Base-by-base conservation (phyloP, 2,797 vertebrate genomes). In the Knipowitschia caucasica region DNA sequence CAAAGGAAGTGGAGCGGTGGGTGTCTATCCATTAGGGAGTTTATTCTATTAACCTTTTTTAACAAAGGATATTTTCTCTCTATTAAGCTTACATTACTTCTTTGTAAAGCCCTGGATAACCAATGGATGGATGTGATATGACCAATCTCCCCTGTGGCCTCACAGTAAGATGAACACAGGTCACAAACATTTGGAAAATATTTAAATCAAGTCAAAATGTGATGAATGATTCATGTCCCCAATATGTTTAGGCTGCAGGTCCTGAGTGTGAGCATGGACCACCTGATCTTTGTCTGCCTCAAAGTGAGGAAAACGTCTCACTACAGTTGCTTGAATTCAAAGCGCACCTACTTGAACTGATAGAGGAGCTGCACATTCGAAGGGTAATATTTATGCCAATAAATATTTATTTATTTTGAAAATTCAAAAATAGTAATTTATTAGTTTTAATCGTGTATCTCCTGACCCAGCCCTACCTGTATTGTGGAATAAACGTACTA, bases 281-380 rank as follows among this genome's bases (percentile, higher is more conserved):
- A 20, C 53, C 75, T 11, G 2, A 39, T 39, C n/a, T 3, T 27
- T 78, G 78, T 57, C 83, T 78, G 62, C 77, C 88, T 15, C 89
- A 92, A 42, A 86, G 89, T 43, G 88, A 44, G 36, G 61, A 87
- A 18, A 70, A 91, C 20, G 67, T 94, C 81, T 91, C 90, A 54
- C 84, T 96, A 17, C 93, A 92, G 33, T 44, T 96, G 45, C 51
- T 96, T 69, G 90, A 95, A 67, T 98, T 97, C 64, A 96, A 92
- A 92, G 89, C 90, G 21, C 85, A 67, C 67, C 89, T 99, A 0
- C 64, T 94, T n/a, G 94, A 98, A 68, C 86, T 86, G 43, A 63
- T 95, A 12, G 93, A 96, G 82, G 96, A 98, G 66, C 86, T 98
- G 60, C 92, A 92, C 45, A 92, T 96, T 61, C 88, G 87, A 72